Conservation (phyloP, 2,888 invertebrate genomes). For the Athripsodes cinereus region DNA sequence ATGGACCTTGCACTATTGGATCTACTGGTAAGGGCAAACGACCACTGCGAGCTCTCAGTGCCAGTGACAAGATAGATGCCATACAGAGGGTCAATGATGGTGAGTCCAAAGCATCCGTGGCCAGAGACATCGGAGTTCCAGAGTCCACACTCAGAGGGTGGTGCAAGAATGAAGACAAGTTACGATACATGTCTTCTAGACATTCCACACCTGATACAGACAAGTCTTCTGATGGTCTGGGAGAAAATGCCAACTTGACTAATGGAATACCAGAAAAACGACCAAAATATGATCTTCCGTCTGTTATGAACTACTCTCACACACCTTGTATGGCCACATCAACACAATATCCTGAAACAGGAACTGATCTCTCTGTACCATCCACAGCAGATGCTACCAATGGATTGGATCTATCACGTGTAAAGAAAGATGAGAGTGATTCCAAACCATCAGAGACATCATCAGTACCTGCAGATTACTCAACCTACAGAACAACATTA, state of each 20-base stretch:
- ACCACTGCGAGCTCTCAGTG: constrained; percentile 69
- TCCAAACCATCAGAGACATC: constrained; percentile 35
- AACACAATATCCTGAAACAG: constrained; percentile 35
- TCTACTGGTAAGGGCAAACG: constrained; percentile 64
- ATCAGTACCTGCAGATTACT: constrained; percentile 35
- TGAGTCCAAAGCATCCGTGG: constrained; percentile 80
- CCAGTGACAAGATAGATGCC: constrained; percentile 74
- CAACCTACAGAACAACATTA: constrained; percentile 33
- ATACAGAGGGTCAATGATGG: constrained; percentile 79
- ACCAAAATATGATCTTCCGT: constrained; percentile 28
- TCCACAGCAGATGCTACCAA: constrained; percentile 38
- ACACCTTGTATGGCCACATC: constrained; percentile 17
- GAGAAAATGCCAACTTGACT: constrained; percentile 28
- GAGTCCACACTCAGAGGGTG: constrained; percentile 82
- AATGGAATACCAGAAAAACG: constrained; percentile 34
- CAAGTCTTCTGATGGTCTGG: constrained; percentile 50
- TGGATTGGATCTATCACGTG: constrained; percentile 35
- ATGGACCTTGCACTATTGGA: constrained; percentile 25
- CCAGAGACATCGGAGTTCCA: constrained; percentile 78
- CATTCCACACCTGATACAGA: constrained; percentile 67
- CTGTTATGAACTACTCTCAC: constrained; percentile 25
- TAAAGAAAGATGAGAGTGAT: constrained; percentile 23
- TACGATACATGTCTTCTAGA: constrained; percentile 60
- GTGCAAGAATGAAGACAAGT: constrained; percentile 82
- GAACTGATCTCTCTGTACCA: constrained; percentile 44